phyloP scores from a whole-genome alignment of 2,797 vertebrate genomes.

The Scomberomorus guttatus region DNA sequence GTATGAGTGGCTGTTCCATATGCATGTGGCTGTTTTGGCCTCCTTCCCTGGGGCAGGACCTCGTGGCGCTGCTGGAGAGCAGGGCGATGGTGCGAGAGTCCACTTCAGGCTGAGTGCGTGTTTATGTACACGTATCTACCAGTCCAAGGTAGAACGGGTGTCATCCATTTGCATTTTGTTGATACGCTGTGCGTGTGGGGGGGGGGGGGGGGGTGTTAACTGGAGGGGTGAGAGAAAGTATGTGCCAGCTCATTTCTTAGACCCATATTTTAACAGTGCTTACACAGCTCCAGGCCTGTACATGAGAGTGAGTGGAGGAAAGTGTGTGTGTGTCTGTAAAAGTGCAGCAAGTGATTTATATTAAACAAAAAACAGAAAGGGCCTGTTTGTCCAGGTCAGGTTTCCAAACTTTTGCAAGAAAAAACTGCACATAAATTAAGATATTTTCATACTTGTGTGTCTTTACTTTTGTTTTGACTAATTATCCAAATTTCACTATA shows the following conservation, averaged over 20 bases:
- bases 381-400: not conserved
- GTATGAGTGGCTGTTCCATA: constrained; percentile 77
- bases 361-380: not conserved
- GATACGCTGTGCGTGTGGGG: not conserved
- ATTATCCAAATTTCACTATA: not conserved
- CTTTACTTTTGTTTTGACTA: not conserved
- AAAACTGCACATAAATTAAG: not conserved
- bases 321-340: constrained; percentile 1
- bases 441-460: not conserved
- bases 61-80: constrained; percentile 63
- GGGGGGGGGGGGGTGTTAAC: constrained; percentile 5
- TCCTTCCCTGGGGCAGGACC: constrained; percentile 68
- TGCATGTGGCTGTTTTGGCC: constrained; percentile 74
- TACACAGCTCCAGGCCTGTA: constrained; percentile 29
- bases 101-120: constrained; percentile 64
- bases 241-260: constrained; percentile 35
- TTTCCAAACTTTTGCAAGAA: not conserved
- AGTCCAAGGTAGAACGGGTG: constrained; percentile 27
- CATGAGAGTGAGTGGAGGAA: constrained; percentile 2
- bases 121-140: constrained; percentile 33
- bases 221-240: constrained; percentile 30
- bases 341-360: constrained; percentile 7
- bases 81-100: constrained; percentile 60
- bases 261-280: constrained; percentile 32
- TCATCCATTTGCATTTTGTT: constrained; percentile 49